A percentile compares a stretch with the other conserved stretches of the same genome.
phyloP scores from a whole-genome alignment of 2,888 invertebrate species.

The Chloromyia formosa region DNA sequence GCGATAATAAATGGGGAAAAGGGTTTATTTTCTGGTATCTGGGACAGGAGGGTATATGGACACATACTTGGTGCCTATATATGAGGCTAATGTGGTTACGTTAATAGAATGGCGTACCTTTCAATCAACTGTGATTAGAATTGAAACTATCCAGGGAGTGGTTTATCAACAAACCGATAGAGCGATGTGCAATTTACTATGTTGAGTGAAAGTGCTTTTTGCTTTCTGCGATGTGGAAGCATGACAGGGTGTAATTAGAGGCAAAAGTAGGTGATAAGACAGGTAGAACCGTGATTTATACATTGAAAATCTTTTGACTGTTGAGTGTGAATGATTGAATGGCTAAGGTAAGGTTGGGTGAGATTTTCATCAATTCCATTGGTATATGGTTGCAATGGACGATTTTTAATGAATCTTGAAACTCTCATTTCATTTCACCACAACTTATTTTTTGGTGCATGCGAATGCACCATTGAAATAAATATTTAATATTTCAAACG shows the following conservation, averaged over 20 bases:
- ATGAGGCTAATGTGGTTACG: neutral
- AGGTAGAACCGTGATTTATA: neutral
- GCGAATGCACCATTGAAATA: no score
- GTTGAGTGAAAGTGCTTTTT: slow-evolving; percentile 11
- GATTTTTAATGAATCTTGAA: no score
- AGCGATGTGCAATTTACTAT: neutral
- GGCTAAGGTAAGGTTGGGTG: no score
- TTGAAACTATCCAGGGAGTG: slow-evolving; percentile 28
- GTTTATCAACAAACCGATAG: neutral
- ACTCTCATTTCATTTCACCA: no score
- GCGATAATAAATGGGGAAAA: neutral
- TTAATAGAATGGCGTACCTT: slow-evolving; percentile 3
- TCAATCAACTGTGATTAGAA: slow-evolving; percentile 32
- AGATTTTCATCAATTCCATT: no score
- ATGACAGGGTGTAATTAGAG: neutral
- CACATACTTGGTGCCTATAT: neutral
- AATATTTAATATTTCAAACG: no score
- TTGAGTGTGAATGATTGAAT: no score
- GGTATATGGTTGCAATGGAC: no score
- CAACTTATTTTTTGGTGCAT: no score
- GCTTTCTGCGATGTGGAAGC: neutral
- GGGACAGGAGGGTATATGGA: neutral
- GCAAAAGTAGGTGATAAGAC: neutral
- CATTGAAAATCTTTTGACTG: no score
- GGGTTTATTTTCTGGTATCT: neutral